phyloP scores from a whole-genome alignment of 2,113 vertebrate species.

The Heloderma charlesbogerti region DNA sequence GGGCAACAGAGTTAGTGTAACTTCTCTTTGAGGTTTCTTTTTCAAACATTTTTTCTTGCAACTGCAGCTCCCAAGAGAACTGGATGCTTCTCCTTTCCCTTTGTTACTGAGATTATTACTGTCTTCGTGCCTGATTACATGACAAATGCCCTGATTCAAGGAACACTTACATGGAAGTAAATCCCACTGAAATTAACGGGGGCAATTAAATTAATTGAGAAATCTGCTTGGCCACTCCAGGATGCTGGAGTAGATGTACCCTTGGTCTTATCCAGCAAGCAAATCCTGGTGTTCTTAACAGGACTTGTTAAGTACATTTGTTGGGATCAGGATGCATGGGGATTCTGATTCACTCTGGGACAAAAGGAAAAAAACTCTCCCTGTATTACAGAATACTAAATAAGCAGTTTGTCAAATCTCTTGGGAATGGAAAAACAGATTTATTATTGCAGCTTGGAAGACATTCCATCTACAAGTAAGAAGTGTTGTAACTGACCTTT shows the following conservation, averaged over 20 bases:
- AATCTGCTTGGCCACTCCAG: background rate
- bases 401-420: constrained; percentile 36
- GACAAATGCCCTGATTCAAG: background rate
- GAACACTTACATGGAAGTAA: background rate
- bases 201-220: background rate
- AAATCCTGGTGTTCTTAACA: background rate
- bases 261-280: background rate
- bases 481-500: constrained; percentile 40
- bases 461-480: constrained; percentile 48
- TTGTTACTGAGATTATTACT: constrained; percentile 55
- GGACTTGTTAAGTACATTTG: background rate
- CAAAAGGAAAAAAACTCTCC: background rate
- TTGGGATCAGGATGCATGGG: background rate
- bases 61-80: constrained; percentile 49
- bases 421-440: constrained; percentile 57
- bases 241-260: background rate
- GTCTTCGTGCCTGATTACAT: constrained; percentile 43
- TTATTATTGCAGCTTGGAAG: constrained; percentile 62
- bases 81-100: constrained; percentile 33
- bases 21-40: background rate
- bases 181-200: background rate
- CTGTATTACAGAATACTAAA: constrained; percentile 41
- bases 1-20: background rate
- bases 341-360: constrained; percentile 50
- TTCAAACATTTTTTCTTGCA: background rate